Conservation (phyloP, 2,797 vertebrate species). For the Stomatorhinus walkeri region DNA sequence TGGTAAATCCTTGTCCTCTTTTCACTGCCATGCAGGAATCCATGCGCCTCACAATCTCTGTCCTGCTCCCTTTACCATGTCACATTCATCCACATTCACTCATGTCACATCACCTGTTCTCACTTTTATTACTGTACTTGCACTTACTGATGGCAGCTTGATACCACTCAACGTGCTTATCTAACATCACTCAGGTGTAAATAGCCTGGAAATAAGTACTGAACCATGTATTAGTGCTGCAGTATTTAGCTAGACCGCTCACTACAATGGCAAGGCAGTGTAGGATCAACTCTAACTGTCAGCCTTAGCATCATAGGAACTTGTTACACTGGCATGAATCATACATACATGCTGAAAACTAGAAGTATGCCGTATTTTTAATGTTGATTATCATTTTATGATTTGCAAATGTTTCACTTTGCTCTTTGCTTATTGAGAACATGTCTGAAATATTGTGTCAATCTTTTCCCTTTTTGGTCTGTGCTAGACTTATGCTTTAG, state of each 20-base stretch:
- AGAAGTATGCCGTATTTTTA: not conserved
- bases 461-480: not conserved
- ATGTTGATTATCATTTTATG: not conserved
- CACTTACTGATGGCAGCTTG: constrained; percentile 50
- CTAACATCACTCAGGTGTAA: constrained; percentile 49
- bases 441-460: not conserved
- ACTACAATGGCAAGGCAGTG: not conserved
- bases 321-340: not conserved
- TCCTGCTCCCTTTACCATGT: constrained; percentile 36
- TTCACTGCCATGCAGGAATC: constrained; percentile 63
- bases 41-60: constrained; percentile 66
- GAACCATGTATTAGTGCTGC: not conserved
- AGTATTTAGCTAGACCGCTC: not conserved
- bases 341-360: not conserved
- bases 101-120: constrained; percentile 56
- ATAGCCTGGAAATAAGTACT: constrained; percentile 37
- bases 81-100: constrained; percentile 37
- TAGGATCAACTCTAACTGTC: not conserved
- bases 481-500: not conserved
- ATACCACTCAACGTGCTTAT: constrained; percentile 48
- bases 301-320: not conserved
- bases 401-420: not conserved
- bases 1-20: constrained; percentile 61
- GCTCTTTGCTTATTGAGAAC: not conserved
- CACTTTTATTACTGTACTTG: constrained; percentile 51